Percentiles rank a stretch among this genome's conserved stretches.
Conservation (phyloP, 1,140 invertebrate species). For the Cyphomyrmex costatus region DNA sequence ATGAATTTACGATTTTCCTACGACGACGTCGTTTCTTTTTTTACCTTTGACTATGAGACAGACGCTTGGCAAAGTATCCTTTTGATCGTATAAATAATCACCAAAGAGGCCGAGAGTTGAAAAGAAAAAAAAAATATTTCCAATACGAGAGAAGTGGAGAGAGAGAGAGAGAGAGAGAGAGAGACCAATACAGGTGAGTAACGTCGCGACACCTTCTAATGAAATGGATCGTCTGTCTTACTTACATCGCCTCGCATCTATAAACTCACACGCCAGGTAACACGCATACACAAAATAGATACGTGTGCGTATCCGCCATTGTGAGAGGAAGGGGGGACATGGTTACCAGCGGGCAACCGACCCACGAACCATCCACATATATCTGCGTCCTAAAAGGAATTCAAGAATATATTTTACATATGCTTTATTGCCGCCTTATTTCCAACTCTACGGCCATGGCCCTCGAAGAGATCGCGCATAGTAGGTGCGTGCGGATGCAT, state of each 20-base stretch:
- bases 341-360: conserved; percentile 81
- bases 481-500: conserved; percentile 33
- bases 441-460: conserved; percentile 81
- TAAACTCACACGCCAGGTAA: conserved; percentile 77
- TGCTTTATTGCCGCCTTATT: conserved; percentile 87
- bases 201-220: conserved; percentile 82
- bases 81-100: conserved; percentile 24
- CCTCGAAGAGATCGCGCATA: conserved; percentile 59
- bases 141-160: conserved; percentile 46
- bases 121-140: conserved; percentile 54
- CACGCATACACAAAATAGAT: conserved; percentile 66
- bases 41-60: background rate
- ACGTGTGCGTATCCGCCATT: conserved; percentile 67
- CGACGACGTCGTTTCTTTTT: background rate
- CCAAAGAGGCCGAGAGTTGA: conserved; percentile 29
- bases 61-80: background rate
- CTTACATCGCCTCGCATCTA: conserved; percentile 78
- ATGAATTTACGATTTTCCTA: conserved; percentile 10
- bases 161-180: too few species aligned
- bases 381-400: conserved; percentile 87
- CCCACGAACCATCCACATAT: conserved; percentile 83
- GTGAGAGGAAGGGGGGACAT: conserved; percentile 75
- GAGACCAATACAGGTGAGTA: conserved; percentile 81
- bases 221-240: conserved; percentile 83
- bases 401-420: conserved; percentile 88